Base-by-base conservation (phyloP, 37 sponge, comb jelly and placozoan genomes). In the Lycopodina hypogea region DNA sequence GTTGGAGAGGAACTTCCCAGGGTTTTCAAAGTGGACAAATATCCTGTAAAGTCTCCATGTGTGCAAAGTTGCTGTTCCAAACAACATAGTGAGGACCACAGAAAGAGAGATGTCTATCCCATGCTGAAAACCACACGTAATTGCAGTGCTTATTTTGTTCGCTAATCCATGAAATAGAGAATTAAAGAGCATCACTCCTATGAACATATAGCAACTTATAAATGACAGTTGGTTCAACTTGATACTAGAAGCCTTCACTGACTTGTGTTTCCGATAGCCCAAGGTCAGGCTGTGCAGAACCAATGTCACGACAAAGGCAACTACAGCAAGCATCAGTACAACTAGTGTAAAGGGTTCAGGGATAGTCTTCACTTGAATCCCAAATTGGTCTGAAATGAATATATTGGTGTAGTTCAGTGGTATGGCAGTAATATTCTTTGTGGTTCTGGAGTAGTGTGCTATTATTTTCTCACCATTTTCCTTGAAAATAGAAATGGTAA, bases 41-140 rank as follows among this genome's bases (percentile, higher is more conserved):
- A 82, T 82, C 29, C 74, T 59, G 45, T 82, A 82, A 0, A 82
- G 33, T 38, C 82, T 82, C 82, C 82, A 82, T 0, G 74, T 73
- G 23, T 35, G 71, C 34, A 61, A 51, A 22, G 17, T 42, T 18
- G 74, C 11, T 0, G 74, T 29, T 34, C 74, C 68, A 55, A 78
- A 50, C 3, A 78, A 41, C 26, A 67, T 55, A 22, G 68, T 78
- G 0, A 52, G 29, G 18, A 55, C 79, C 24, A 78, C 14, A 52
- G 40, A 51, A 34, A 33, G 37, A 22, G 38, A 69, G n/a, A 12
- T 37, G n/a, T 40, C n/a, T 1, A 37, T 15, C 14, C 23, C 42
- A n/a, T n/a, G 38, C 22, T 38, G 69, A 14, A 80, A 37, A 17
- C 68, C 50, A 22, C 45, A 53, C 1, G 34, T 42, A 38, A 14